Base-by-base conservation (phyloP, 2,797 vertebrate genomes). In the Sorex maritimensis region DNA sequence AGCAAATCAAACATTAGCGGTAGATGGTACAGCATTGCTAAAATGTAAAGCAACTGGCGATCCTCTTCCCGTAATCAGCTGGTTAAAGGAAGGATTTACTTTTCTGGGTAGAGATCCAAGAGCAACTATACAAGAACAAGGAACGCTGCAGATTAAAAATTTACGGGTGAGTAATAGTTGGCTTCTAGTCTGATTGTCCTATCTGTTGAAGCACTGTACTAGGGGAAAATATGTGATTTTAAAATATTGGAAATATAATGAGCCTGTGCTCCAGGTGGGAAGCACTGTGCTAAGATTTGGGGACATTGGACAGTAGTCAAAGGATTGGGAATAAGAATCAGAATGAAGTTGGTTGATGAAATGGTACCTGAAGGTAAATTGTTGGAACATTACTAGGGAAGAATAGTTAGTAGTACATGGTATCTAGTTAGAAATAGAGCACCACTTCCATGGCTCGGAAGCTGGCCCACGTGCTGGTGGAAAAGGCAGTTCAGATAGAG, bases 1-100 rank as follows among this genome's bases (percentile, higher is more conserved):
- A 0, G 97, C 99, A 96, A 99, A 99, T 97, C 99, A 99, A 98
- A 99, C 99, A 0, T 97, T 99, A 61, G 98, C 98, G 8, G 98
- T 99, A 97, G 99, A 99, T 97, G 99, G 98, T 9, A 98, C 99
- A 94, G 99, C 99, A 0, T 95, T 99, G 91, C 97, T 99, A 89
- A 99, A 99, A 97, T 99, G 99, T 97, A 99, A 99, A 97, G 99
- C 99, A 5, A 99, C 99, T 0, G 99, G 99, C 0, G 99, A 99
- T 81, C 99, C 99, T n/a, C 98, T 99, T 96, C 99, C 99, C 92
- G 98, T 99, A 85, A 98, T 99, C 98, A 99, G 99, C 98, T 99
- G 99, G 99, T 97, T 99, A 93, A 99, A 99, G 97, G 99, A 99
- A 73, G 99, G 99, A 65, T 98, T 99, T 97, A 99, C 99, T 97